These are phyloP conservation scores for Phainopepla nitens DNA, from an alignment of 2,113 vertebrate genomes.

Conservation along the genomic window DNA sequence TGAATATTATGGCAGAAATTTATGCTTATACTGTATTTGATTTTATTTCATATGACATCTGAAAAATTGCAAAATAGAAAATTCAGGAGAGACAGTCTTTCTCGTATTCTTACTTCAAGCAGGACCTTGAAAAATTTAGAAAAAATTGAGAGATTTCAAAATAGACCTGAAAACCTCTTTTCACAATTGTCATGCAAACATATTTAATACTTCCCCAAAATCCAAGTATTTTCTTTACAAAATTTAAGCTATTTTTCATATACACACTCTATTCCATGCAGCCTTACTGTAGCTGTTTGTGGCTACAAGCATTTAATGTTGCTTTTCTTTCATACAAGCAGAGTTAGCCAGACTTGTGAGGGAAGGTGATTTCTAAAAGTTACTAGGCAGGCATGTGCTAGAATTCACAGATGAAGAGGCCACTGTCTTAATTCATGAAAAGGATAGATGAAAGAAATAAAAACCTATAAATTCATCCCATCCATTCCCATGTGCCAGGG, in stretches of 20 bases:
- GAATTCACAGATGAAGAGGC: not conserved
- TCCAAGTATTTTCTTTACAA: not conserved
- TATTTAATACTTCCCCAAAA: not conserved
- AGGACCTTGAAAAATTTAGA: not conserved
- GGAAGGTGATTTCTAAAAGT: not conserved
- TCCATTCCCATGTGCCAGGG: not conserved
- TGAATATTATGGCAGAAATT: not conserved
- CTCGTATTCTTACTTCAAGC: not conserved
- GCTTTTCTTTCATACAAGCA: not conserved
- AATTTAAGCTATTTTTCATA: not conserved
- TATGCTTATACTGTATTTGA: not conserved
- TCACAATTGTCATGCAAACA: not conserved
- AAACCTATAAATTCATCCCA: not conserved
- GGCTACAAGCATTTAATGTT: not conserved
- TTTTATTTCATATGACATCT: not conserved
- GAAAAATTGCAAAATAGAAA: not conserved
- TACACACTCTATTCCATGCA: not conserved
- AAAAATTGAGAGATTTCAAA: not conserved
- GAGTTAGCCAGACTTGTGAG: not conserved
- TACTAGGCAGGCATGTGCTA: not conserved
- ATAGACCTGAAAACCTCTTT: not conserved
- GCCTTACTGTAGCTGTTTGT: not conserved
- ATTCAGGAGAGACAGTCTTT: not conserved
- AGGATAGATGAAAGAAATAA: not conserved
- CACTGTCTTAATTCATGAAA: not conserved